These are phyloP conservation scores for Tuberolachnus salignus DNA, from an alignment of 2,888 invertebrate species.

Conservation along the genomic window DNA sequence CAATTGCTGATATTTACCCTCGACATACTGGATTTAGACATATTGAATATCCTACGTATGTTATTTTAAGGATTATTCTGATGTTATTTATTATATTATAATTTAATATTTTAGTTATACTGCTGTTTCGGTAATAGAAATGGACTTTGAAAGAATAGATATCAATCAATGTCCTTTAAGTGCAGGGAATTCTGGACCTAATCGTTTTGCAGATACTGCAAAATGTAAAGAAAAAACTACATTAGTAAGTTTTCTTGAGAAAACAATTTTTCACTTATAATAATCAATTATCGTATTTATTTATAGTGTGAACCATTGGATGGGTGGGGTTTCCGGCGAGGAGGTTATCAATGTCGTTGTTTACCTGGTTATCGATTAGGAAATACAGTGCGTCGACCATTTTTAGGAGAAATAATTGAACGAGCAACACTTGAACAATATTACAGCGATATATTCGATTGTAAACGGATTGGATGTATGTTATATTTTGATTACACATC, in stretches of 20 bases:
- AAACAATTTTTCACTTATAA: neutral
- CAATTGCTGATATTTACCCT: constrained; percentile 94
- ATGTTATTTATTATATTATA: neutral
- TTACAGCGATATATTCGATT: constrained; percentile 86
- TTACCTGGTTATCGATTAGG: constrained; percentile 87
- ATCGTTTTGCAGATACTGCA: constrained; percentile 86
- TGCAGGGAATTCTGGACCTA: constrained; percentile 85
- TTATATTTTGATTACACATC: constrained; percentile 59
- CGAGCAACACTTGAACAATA: constrained; percentile 91
- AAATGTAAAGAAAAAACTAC: constrained; percentile 90
- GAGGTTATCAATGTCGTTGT: constrained; percentile 94
- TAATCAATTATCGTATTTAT: neutral
- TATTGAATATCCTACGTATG: constrained; percentile 90
- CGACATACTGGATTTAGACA: constrained; percentile 91
- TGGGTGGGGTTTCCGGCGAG: constrained; percentile 94
- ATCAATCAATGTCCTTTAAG: constrained; percentile 95
- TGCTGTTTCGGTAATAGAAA: constrained; percentile 88
- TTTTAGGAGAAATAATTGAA: constrained; percentile 91
- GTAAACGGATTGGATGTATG: constrained; percentile 89
- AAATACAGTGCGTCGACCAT: constrained; percentile 84
- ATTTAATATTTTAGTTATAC: constrained; percentile 72
- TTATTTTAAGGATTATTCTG: neutral
- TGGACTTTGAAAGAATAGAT: constrained; percentile 95
- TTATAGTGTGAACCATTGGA: constrained; percentile 89
- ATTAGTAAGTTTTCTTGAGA: constrained; percentile 68